phyloP scores from a whole-genome alignment of 2,888 invertebrate species.

The Nomada fabriciana region DNA sequence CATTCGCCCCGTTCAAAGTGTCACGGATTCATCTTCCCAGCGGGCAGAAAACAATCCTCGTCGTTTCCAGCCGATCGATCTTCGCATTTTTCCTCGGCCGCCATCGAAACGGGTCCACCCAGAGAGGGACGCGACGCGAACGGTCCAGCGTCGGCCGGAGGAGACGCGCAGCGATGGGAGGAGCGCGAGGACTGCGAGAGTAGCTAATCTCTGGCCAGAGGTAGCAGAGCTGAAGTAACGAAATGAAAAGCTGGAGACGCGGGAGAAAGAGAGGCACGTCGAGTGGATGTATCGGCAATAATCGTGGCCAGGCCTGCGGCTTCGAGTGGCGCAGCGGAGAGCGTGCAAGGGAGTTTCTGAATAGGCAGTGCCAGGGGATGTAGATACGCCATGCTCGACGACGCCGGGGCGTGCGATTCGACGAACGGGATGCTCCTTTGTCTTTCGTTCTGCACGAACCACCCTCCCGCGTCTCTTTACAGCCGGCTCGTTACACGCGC shows the following conservation, averaged over 20 bases:
- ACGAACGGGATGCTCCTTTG: conserved; percentile 82
- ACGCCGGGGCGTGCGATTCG: conserved; percentile 79
- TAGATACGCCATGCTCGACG: conserved; percentile 83
- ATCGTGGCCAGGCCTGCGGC: conserved; percentile 71
- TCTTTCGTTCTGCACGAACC: conserved; percentile 79
- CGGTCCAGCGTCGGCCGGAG: neutral
- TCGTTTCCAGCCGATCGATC: conserved; percentile 27
- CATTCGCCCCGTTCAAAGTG: neutral
- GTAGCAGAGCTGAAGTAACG: conserved; percentile 66
- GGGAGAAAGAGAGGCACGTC: conserved; percentile 47
- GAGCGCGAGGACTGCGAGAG: conserved; percentile 3
- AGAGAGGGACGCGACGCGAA: neutral
- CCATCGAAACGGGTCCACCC: conserved; percentile 2
- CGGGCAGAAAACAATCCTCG: conserved; percentile 27
- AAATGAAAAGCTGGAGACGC: conserved; percentile 76
- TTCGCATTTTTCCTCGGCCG: conserved; percentile 28
- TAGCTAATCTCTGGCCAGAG: conserved; percentile 63
- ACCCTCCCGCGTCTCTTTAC: conserved; percentile 53
- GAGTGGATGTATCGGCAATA: conserved; percentile 82
- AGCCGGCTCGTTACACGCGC: conserved; percentile 38
- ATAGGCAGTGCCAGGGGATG: conserved; percentile 77
- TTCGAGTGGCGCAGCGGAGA: conserved; percentile 50
- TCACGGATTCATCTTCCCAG: conserved; percentile 1
- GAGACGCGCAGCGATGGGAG: neutral
- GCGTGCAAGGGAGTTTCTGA: conserved; percentile 72